A percentile compares a stretch with the other conserved stretches of the same genome.
Conservation (phyloP, 30 jellyfish, hydroid and myxozoan species). For the Sanderia malayensis region DNA sequence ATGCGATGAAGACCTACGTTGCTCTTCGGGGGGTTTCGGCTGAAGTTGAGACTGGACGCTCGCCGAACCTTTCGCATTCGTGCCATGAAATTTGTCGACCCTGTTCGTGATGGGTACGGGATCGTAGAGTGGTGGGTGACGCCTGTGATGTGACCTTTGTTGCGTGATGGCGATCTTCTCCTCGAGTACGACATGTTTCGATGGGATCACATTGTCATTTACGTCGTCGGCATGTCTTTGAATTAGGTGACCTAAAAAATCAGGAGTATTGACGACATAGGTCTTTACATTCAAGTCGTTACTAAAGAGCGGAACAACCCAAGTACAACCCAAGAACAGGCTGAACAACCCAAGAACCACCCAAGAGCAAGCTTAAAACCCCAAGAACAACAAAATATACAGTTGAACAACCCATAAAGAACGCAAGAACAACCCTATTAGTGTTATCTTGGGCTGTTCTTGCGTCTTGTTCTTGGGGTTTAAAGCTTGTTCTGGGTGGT, state of each 20-base stretch:
- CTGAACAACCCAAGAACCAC: too few relatives aligned
- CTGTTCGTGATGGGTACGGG: constrained; percentile 40
- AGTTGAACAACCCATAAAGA: too few relatives aligned
- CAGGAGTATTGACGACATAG: too few relatives aligned
- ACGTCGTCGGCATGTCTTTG: constrained; percentile 43
- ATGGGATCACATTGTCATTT: constrained; percentile 1
- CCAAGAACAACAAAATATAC: too few relatives aligned
- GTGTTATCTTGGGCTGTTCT: too few relatives aligned
- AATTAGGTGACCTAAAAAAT: not conserved
- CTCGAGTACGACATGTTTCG: constrained; percentile 42
- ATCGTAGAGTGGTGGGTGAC: constrained; percentile 60
- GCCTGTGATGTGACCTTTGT: constrained; percentile 9
- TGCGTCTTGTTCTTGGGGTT: too few relatives aligned
- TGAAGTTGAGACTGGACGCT: constrained; percentile 6
- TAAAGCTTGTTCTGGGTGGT: too few relatives aligned
- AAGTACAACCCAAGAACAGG: too few relatives aligned
- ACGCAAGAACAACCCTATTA: too few relatives aligned
- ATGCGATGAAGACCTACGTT: not conserved
- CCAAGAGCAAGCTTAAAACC: too few relatives aligned
- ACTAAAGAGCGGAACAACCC: too few relatives aligned
- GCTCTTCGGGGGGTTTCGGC: not conserved
- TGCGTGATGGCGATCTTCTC: constrained; percentile 35
- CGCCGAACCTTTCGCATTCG: not conserved
- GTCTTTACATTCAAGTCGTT: too few relatives aligned
- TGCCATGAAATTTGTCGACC: constrained; percentile 8